Evolutionary conservation across 2,113 vertebrate species (phyloP).

Genomic region (Semnopithecus entellus): DNA sequence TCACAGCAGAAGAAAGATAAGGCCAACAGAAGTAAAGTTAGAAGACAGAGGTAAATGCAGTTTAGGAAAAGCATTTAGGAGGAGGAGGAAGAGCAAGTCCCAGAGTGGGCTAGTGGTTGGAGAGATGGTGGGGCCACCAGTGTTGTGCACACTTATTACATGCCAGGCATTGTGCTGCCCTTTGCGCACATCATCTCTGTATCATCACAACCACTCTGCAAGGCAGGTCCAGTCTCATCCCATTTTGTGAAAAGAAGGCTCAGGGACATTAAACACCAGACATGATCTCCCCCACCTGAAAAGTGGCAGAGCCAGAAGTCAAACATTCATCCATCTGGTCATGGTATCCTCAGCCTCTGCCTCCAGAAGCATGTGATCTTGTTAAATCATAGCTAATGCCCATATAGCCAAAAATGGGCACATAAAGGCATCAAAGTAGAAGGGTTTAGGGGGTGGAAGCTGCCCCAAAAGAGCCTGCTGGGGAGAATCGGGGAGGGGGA

Average conservation of each 20-base stretch:
- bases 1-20: not conserved
- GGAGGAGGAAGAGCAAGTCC: too few relatives aligned
- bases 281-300: not conserved
- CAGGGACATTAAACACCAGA: not conserved
- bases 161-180: not conserved
- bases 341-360: not conserved
- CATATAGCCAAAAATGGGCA: not conserved
- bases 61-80: not conserved
- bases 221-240: not conserved
- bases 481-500: not conserved
- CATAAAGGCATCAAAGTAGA: not conserved
- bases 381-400: not conserved
- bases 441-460: not conserved
- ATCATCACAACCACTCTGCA: not conserved
- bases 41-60: not conserved
- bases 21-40: not conserved
- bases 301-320: not conserved
- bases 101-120: not conserved
- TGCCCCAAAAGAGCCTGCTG: not conserved
- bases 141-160: not conserved
- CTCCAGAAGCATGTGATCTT: not conserved
- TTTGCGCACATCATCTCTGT: not conserved
- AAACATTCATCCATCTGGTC: fast-evolving
- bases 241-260: not conserved
- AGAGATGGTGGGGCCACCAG: not conserved